phyloP scores from a whole-genome alignment of 2,888 invertebrate species.

The Laothoe populi region DNA sequence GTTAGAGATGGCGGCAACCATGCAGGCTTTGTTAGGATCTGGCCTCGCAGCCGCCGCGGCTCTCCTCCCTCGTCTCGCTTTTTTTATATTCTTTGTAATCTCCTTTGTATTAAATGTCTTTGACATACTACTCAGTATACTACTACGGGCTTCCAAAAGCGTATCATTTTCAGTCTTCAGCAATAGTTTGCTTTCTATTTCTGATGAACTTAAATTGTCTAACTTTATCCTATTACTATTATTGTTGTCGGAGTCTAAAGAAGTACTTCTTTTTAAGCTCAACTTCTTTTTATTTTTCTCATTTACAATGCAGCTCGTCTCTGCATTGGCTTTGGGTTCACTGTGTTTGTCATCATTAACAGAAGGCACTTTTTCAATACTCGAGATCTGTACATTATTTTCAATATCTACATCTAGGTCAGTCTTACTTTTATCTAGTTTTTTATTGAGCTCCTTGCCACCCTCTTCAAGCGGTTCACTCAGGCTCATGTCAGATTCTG shows the following conservation, averaged over 20 bases:
- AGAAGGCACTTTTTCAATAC: conserved; percentile 83
- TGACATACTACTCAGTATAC: conserved; percentile 83
- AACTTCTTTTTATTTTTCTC: conserved; percentile 72
- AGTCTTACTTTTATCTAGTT: conserved; percentile 83
- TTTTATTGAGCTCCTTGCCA: conserved; percentile 80
- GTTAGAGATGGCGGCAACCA: conserved; percentile 51
- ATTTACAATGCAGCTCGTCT: conserved; percentile 67
- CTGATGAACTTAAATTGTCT: conserved; percentile 77
- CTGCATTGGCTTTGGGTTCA: conserved; percentile 67
- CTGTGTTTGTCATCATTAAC: conserved; percentile 73
- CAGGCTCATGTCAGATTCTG: conserved; percentile 87
- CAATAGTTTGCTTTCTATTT: conserved; percentile 85
- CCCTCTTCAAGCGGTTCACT: conserved; percentile 80
- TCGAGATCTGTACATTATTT: conserved; percentile 83
- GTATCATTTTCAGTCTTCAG: conserved; percentile 86
- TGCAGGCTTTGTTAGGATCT: conserved; percentile 33
- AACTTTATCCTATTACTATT: conserved; percentile 81
- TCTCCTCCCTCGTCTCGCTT: conserved; percentile 76
- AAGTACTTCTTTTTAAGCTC: conserved; percentile 83
- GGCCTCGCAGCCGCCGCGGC: conserved; percentile 62
- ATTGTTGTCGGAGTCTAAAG: conserved; percentile 83
- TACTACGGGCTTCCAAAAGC: conserved; percentile 79
- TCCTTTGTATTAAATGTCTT: conserved; percentile 82
- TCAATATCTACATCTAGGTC: conserved; percentile 84
- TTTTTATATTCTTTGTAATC: conserved; percentile 77